A percentile compares a stretch with the other conserved stretches of the same genome.
Conservation (phyloP, 2,888 invertebrate species). For the Apodemia mormo region DNA sequence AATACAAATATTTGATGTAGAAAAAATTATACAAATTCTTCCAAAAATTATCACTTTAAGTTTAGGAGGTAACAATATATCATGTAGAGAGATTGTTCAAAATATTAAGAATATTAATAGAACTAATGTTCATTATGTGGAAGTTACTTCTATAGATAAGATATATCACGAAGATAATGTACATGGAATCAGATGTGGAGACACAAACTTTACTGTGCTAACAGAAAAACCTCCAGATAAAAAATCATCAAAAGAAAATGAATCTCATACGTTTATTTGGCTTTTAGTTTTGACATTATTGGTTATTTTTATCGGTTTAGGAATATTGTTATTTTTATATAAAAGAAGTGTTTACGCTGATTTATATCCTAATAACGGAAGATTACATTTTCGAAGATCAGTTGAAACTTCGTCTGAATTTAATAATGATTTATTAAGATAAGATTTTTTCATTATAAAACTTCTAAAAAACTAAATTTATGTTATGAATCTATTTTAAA, state of each 20-base stretch:
- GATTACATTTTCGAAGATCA: not conserved
- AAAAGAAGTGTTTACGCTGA: not conserved
- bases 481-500: too few relatives aligned
- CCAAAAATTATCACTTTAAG: constrained; percentile 58
- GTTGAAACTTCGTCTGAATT: too few relatives aligned
- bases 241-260: constrained; percentile 2
- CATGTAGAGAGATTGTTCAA: constrained; percentile 63
- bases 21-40: constrained; percentile 50
- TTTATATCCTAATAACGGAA: not conserved
- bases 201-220: constrained; percentile 35
- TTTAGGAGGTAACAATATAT: constrained; percentile 66
- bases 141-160: constrained; percentile 65
- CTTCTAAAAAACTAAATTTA: too few relatives aligned
- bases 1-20: constrained; percentile 59
- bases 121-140: constrained; percentile 45
- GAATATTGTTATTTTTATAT: not conserved
- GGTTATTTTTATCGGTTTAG: not conserved
- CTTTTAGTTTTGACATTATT: not conserved
- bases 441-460: too few relatives aligned
- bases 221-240: constrained; percentile 23
- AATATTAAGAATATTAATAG: constrained; percentile 49
- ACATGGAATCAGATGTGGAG: constrained; percentile 68
- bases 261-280: not conserved
- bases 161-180: constrained; percentile 72
- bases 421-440: too few relatives aligned